Percentiles rank a stretch among this genome's conserved stretches.
phyloP scores from a whole-genome alignment of 2,797 vertebrate genomes.

The Simalia tracyae region DNA sequence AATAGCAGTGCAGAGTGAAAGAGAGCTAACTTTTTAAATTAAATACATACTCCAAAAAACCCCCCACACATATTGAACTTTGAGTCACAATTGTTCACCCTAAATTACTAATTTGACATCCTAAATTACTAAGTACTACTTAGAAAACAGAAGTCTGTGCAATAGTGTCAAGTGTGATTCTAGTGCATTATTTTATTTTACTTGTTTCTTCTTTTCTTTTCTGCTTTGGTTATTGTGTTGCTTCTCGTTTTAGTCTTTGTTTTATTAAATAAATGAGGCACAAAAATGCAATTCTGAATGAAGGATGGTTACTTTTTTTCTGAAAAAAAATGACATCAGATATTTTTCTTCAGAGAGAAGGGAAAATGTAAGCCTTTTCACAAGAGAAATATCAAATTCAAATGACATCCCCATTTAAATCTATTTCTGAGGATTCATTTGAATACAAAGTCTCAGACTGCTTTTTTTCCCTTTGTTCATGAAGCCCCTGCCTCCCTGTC shows the following conservation, averaged over 20 bases:
- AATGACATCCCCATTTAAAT: constrained; percentile 19
- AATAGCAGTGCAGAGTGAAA: background rate
- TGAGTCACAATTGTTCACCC: background rate
- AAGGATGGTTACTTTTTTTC: constrained; percentile 22
- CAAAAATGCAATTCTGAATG: background rate
- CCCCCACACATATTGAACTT: background rate
- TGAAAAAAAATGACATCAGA: background rate
- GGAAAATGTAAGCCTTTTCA: background rate
- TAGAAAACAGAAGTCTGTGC: background rate
- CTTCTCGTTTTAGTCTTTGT: background rate
- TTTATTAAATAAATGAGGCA: background rate
- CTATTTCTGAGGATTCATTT: background rate
- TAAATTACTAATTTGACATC: background rate
- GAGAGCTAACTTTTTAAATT: background rate
- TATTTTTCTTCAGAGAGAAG: constrained; percentile 7
- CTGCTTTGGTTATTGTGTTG: background rate
- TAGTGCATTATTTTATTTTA: background rate
- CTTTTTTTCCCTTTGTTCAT: constrained; percentile 30
- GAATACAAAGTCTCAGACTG: constrained; percentile 5
- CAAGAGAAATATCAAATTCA: background rate
- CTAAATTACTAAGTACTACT: background rate
- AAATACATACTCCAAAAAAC: background rate
- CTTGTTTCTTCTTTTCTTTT: background rate
- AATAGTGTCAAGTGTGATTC: background rate
- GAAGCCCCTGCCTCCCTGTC: constrained; percentile 90